Evolutionary conservation across 2,113 vertebrate species (phyloP).

Genomic region (Clarias batrachus): DNA sequence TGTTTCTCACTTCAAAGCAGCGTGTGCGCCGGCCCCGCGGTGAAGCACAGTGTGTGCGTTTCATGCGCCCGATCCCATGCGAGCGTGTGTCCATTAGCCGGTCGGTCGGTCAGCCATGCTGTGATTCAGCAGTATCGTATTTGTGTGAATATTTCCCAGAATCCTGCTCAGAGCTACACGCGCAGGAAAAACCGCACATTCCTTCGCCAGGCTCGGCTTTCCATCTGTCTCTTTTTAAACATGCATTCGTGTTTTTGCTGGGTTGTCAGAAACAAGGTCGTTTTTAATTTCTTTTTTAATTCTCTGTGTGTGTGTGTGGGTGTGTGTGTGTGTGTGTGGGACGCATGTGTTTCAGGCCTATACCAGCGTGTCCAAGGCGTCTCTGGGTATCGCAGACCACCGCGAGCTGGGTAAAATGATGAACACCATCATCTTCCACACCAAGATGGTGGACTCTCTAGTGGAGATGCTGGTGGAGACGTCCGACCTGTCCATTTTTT

Average conservation of each 20-base stretch:
- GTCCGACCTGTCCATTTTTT: conserved; percentile 97
- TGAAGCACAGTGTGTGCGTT: conserved; percentile 27
- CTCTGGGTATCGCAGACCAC: conserved; percentile 90
- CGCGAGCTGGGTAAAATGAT: conserved; percentile 99
- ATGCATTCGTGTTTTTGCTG: not conserved
- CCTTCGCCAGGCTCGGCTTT: conserved; percentile 35
- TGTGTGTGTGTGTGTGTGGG: not conserved
- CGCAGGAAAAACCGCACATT: conserved; percentile 42
- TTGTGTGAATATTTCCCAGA: conserved; percentile 56
- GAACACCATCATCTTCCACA: conserved; percentile 99
- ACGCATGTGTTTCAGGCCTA: conserved; percentile 78
- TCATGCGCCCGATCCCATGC: conserved; percentile 33
- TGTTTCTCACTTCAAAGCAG: conserved; percentile 32
- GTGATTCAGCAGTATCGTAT: conserved; percentile 53
- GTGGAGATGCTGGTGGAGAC: conserved; percentile 99
- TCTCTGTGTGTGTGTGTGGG: conserved; percentile 6
- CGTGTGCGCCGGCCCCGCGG: not conserved
- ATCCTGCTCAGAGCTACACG: conserved; percentile 35
- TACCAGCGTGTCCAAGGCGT: conserved; percentile 97
- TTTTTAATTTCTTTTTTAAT: no score
- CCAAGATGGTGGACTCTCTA: conserved; percentile 99
- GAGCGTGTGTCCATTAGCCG: conserved; percentile 23
- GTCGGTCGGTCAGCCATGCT: conserved; percentile 48
- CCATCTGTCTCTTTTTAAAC: conserved; percentile 29
- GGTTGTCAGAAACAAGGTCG: not conserved